These are phyloP conservation scores for Vanessa cardui DNA, from an alignment of 2,888 invertebrate species.

Conservation along the genomic window DNA sequence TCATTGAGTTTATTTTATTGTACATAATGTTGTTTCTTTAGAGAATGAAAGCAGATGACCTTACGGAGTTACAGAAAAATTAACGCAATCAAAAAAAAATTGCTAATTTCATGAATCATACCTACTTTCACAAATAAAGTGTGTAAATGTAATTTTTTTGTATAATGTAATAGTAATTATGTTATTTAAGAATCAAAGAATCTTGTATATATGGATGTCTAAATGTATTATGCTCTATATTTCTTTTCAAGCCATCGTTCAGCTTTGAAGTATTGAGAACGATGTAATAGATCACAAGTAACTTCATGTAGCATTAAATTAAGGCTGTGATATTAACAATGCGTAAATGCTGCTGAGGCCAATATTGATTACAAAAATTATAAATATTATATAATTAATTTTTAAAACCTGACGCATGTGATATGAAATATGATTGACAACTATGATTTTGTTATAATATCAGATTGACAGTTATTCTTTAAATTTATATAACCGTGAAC, in stretches of 20 bases:
- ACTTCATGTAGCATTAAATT: constrained; percentile 18
- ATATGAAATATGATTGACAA: background rate
- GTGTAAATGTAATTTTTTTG: too few relatives aligned
- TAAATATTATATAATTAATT: background rate
- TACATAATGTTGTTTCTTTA: constrained; percentile 24
- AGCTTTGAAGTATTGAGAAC: background rate
- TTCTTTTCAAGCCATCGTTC: background rate
- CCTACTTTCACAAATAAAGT: too few relatives aligned
- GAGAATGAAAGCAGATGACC: constrained; percentile 28
- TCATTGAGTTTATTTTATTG: constrained; percentile 34
- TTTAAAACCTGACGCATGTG: background rate
- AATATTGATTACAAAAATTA: background rate
- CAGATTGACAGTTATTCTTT: too few relatives aligned
- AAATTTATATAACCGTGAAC: too few relatives aligned
- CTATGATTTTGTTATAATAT: too few relatives aligned
- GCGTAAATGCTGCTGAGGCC: background rate
- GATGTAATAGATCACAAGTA: constrained; percentile 12
- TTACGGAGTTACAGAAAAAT: constrained; percentile 1
- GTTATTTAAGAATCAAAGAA: too few relatives aligned
- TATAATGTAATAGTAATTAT: too few relatives aligned
- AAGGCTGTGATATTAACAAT: background rate
- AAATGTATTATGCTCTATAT: background rate
- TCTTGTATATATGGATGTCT: too few relatives aligned
- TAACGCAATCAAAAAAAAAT: too few relatives aligned
- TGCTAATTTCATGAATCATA: too few relatives aligned